phyloP scores from a whole-genome alignment of 2,113 vertebrate species.

The Cichladusa arquata region DNA sequence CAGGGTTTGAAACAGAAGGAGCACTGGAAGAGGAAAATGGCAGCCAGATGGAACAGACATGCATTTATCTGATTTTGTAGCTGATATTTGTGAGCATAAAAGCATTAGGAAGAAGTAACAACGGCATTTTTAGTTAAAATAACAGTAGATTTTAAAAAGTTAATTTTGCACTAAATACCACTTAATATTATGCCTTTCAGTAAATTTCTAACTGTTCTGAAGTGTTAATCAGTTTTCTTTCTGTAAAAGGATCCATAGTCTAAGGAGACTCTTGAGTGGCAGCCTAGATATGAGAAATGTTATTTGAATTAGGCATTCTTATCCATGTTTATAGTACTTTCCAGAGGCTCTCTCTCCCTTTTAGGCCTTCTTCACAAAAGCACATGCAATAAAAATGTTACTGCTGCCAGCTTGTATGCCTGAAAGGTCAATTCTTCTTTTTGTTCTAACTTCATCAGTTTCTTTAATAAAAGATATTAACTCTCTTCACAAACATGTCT shows the following conservation, averaged over 20 bases:
- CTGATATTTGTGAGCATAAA: background rate
- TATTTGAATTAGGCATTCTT: background rate
- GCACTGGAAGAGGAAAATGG: background rate
- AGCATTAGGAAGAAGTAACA: background rate
- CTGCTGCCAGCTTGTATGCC: background rate
- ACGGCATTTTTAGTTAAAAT: background rate
- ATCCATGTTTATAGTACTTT: background rate
- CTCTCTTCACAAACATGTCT: background rate
- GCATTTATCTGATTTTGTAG: background rate
- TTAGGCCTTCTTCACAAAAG: background rate
- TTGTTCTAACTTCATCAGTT: slow-evolving; percentile 3
- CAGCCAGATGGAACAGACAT: background rate
- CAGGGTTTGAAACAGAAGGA: background rate
- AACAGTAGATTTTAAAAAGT: background rate
- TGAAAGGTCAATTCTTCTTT: slow-evolving; percentile 13
- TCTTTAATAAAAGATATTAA: slow-evolving; percentile 33
- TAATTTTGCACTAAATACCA: background rate
- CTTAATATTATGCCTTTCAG: background rate
- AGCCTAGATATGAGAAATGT: background rate
- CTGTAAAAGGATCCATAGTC: background rate
- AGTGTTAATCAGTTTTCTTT: background rate
- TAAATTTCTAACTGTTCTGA: background rate
- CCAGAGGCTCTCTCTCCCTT: background rate
- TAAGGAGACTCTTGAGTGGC: background rate
- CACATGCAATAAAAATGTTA: background rate